phyloP scores from a whole-genome alignment of 2,113 vertebrate species.

The Ptilorrhoa leucosticta region DNA sequence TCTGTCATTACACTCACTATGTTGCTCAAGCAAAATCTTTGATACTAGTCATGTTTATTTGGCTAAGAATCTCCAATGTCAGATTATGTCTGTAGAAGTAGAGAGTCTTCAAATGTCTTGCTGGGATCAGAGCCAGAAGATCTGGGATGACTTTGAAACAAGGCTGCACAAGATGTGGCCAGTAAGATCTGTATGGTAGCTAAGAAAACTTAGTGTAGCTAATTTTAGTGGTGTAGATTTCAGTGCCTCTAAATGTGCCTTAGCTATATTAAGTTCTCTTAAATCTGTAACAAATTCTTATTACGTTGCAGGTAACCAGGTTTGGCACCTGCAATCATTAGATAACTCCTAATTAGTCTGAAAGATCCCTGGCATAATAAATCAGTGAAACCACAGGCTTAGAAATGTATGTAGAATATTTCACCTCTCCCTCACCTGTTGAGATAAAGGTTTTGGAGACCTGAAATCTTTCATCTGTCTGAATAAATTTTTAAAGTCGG shows the following conservation, averaged over 20 bases:
- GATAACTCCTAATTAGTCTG: background rate
- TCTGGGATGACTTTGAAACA: background rate
- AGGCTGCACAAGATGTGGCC: background rate
- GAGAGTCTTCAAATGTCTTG: conserved; percentile 13
- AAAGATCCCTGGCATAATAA: background rate
- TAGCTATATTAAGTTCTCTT: background rate
- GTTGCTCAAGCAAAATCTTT: conserved; percentile 19
- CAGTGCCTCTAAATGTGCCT: background rate
- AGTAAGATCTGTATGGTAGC: background rate
- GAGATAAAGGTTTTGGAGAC: background rate
- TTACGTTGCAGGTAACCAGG: background rate
- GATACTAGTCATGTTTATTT: conserved; percentile 37
- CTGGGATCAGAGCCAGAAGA: conserved; percentile 21
- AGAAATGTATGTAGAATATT: background rate
- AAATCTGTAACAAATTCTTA: background rate
- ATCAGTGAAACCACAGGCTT: background rate
- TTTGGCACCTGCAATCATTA: background rate
- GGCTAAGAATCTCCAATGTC: conserved; percentile 23
- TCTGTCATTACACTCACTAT: conserved; percentile 16
- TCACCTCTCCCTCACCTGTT: background rate
- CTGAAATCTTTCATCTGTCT: background rate
- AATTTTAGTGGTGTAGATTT: background rate
- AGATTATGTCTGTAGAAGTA: background rate
- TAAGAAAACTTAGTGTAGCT: background rate
- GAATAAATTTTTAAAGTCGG: background rate